phyloP scores from a whole-genome alignment of 2,113 vertebrate genomes.

The Himantopus leucocephalus region DNA sequence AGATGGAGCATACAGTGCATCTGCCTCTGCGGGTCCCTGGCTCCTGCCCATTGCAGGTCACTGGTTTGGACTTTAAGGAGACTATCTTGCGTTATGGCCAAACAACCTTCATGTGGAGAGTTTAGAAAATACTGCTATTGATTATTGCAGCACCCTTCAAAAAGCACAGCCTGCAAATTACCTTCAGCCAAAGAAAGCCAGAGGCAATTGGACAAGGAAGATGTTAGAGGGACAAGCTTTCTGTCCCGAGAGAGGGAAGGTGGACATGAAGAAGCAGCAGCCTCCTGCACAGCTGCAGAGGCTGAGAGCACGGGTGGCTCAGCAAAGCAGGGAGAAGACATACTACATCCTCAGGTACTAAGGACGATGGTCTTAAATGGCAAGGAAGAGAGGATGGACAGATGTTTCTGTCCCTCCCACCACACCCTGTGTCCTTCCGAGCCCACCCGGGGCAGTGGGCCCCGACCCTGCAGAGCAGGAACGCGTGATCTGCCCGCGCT shows the following conservation, averaged over 20 bases:
- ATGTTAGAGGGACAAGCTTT: background rate
- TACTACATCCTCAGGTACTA: background rate
- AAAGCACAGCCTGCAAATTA: background rate
- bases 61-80: background rate
- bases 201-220: background rate
- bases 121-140: background rate
- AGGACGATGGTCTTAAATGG: background rate
- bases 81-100: background rate
- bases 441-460: background rate
- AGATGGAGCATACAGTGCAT: background rate
- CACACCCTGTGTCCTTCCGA: background rate
- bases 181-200: background rate
- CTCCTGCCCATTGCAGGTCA: background rate
- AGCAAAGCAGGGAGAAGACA: background rate
- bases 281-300: background rate
- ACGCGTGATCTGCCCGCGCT: rapidly evolving
- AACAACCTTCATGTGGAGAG: background rate
- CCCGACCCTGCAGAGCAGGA: background rate
- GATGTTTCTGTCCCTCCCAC: rapidly evolving
- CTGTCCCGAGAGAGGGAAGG: too few relatives aligned
- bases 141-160: background rate
- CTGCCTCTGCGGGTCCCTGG: background rate
- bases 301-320: rapidly evolving
- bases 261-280: background rate
- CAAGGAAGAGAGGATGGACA: background rate